Conservation (phyloP, 2,797 vertebrate genomes). For the Hyperoplus immaculatus region DNA sequence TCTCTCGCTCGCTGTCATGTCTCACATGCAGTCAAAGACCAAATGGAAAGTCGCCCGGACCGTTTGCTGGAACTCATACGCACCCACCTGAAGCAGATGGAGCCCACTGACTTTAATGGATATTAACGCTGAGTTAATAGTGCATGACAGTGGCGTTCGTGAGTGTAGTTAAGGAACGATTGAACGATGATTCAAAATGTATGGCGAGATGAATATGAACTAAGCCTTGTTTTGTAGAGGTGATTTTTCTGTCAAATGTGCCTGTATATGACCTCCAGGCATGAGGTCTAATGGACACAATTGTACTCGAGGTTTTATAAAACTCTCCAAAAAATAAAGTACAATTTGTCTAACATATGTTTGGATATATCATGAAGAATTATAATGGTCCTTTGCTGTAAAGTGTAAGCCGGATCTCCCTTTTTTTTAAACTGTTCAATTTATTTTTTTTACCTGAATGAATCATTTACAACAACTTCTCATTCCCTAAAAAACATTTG, state of each 20-base stretch:
- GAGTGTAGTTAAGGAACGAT: neutral
- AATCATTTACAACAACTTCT: conserved; percentile 61
- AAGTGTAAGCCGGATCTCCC: neutral
- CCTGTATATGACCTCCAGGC: neutral
- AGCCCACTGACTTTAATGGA: conserved; percentile 31
- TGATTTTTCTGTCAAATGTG: neutral
- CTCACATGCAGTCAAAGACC: conserved; percentile 13
- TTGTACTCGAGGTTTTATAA: neutral
- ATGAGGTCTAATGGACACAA: neutral
- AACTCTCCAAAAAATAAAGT: neutral
- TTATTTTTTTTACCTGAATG: conserved; percentile 29
- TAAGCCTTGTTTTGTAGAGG: conserved; percentile 7
- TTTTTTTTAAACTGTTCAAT: neutral
- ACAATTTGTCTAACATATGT: too few species aligned
- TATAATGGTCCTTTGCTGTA: neutral
- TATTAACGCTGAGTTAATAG: neutral
- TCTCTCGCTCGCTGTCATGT: conserved; percentile 23
- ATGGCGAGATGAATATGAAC: neutral
- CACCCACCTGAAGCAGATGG: conserved; percentile 58
- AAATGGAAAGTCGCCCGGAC: conserved; percentile 24
- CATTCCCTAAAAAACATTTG: conserved; percentile 52
- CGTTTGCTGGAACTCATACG: conserved; percentile 32
- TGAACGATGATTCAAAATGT: neutral
- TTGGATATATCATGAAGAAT: conserved; percentile 3
- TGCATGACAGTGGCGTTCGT: neutral